Percentiles rank a stretch among this genome's conserved stretches.
These are phyloP conservation scores for Macrobrachium nipponense DNA, from an alignment of 1,140 invertebrate genomes.

Conservation along the genomic window DNA sequence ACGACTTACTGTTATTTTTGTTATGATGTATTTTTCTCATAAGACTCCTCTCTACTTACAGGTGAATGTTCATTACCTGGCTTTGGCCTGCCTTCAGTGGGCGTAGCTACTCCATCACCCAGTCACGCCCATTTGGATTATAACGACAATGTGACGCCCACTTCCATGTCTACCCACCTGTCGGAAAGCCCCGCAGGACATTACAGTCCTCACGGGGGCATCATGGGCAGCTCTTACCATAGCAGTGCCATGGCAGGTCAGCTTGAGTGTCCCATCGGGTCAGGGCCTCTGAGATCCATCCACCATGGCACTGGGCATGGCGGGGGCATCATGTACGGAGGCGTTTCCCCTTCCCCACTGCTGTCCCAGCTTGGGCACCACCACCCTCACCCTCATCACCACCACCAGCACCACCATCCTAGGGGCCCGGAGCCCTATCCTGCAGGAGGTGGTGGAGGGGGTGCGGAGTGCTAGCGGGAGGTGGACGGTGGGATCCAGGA, in stretches of 20 bases:
- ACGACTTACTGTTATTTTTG: neutral
- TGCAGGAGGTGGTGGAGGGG: slow-evolving; percentile 16
- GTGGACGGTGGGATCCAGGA: slow-evolving; percentile 23
- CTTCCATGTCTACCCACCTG: slow-evolving; percentile 34
- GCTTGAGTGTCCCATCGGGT: slow-evolving; percentile 35
- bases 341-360: slow-evolving; percentile 21
- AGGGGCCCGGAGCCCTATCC: slow-evolving; percentile 51
- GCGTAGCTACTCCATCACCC: slow-evolving; percentile 40
- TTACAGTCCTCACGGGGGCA: slow-evolving; percentile 25
- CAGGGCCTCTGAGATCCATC: slow-evolving; percentile 23
- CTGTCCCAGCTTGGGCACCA: slow-evolving; percentile 41
- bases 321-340: slow-evolving; percentile 29
- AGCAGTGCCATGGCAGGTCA: neutral
- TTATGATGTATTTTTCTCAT: neutral
- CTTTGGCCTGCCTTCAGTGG: slow-evolving; percentile 42
- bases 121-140: slow-evolving; percentile 54
- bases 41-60: neutral
- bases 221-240: slow-evolving; percentile 42
- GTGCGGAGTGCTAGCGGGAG: neutral
- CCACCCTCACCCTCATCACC: slow-evolving; percentile 21
- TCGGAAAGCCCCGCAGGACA: slow-evolving; percentile 27
- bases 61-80: slow-evolving; percentile 52
- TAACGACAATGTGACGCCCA: slow-evolving; percentile 49
- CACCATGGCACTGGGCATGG: slow-evolving; percentile 18
- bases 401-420: slow-evolving; percentile 34